Evolutionary conservation across 1,140 invertebrate species (phyloP).

Genomic region (Saccostrea cuccullata): DNA sequence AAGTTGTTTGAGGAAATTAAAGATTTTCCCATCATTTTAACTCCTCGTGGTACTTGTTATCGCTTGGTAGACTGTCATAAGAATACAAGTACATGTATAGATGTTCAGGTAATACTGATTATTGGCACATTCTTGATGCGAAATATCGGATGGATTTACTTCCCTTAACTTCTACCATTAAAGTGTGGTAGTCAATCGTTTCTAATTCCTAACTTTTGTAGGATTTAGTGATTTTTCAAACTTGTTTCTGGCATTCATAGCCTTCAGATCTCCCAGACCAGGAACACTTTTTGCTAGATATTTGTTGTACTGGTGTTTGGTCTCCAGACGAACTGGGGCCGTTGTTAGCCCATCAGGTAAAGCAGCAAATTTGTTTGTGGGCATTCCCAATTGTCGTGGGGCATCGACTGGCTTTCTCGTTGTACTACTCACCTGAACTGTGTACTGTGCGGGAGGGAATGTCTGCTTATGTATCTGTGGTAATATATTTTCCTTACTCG

Average conservation of each 20-base stretch:
- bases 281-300: background rate
- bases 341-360: constrained; percentile 48
- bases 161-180: too few relatives aligned
- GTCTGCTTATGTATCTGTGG: constrained; percentile 38
- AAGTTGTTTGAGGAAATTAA: background rate
- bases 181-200: background rate
- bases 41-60: too few relatives aligned
- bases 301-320: constrained; percentile 33
- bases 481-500: background rate
- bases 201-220: constrained; percentile 38
- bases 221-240: constrained; percentile 55
- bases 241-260: constrained; percentile 51
- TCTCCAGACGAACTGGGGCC: constrained; percentile 44
- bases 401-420: background rate
- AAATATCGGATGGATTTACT: too few relatives aligned
- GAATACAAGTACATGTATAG: background rate
- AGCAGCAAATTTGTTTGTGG: background rate
- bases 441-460: background rate
- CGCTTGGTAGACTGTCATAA: too few relatives aligned
- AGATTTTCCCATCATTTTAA: background rate
- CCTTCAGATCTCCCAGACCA: constrained; percentile 52
- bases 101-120: background rate
- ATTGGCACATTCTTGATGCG: background rate
- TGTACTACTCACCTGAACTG: background rate
- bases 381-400: background rate